These are phyloP conservation scores for Achatina immaculata DNA, from an alignment of 1,140 invertebrate species.

Conservation along the genomic window DNA sequence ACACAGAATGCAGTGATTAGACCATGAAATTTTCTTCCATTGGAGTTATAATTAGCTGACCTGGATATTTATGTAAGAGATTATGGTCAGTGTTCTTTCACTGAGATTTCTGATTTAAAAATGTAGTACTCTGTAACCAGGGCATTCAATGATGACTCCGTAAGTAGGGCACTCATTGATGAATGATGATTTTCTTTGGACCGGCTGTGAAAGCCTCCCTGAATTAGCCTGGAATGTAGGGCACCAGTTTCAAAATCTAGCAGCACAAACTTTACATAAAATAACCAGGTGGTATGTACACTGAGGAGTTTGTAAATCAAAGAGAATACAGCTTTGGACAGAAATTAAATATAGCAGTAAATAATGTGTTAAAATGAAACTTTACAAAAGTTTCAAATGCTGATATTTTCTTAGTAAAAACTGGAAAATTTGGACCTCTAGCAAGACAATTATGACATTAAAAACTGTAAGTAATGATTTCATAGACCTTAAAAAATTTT, in stretches of 20 bases:
- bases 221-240: constrained; percentile 19
- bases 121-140: no score
- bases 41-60: not conserved
- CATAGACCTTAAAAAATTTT: no score
- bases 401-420: not conserved
- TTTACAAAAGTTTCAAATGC: not conserved
- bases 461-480: not conserved
- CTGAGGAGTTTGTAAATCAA: not conserved
- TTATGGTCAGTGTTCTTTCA: no score
- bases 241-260: not conserved
- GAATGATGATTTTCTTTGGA: not conserved
- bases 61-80: not conserved
- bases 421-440: not conserved
- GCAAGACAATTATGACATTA: not conserved
- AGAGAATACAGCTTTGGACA: not conserved
- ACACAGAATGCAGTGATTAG: not conserved
- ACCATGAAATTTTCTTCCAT: not conserved
- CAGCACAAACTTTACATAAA: not conserved
- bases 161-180: not conserved
- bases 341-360: not conserved
- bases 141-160: no score
- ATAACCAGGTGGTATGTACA: not conserved
- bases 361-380: not conserved
- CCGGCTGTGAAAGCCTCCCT: constrained; percentile 9
- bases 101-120: no score